Conservation (phyloP, 2,113 vertebrate species). For the Grammomys surdaster region DNA sequence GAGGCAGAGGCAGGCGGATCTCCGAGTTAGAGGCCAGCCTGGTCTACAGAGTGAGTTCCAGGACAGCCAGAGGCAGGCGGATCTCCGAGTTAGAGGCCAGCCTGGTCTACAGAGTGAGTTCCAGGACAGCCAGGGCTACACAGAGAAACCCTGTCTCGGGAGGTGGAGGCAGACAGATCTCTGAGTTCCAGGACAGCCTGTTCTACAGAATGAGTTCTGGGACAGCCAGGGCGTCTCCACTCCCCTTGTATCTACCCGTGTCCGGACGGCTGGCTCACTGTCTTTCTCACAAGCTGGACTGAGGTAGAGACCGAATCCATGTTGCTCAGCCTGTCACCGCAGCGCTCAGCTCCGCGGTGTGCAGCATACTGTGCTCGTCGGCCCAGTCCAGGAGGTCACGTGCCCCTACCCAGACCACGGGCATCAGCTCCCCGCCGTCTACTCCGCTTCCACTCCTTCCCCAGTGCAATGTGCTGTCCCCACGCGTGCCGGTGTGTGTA, state of each 20-base stretch:
- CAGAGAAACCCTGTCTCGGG: too few species aligned
- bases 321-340: neutral
- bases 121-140: too few species aligned
- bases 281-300: neutral
- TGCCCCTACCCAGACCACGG: neutral
- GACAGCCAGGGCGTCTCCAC: neutral
- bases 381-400: neutral
- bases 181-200: neutral
- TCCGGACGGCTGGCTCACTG: neutral
- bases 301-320: neutral
- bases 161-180: neutral
- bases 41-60: too few species aligned
- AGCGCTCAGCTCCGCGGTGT: neutral
- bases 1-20: too few species aligned
- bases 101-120: too few species aligned
- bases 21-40: too few species aligned
- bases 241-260: neutral
- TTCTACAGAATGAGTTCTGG: neutral
- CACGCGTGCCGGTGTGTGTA: neutral
- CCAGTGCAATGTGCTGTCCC: neutral
- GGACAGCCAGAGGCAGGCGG: too few species aligned
- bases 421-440: neutral
- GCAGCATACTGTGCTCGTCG: accelerated
- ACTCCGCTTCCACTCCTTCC: neutral
- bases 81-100: too few species aligned